Evolutionary conservation across 1,140 invertebrate species (phyloP), one percentile per base, ranked within the genome.

Genomic region (Drosophila nigrodunni): DNA sequence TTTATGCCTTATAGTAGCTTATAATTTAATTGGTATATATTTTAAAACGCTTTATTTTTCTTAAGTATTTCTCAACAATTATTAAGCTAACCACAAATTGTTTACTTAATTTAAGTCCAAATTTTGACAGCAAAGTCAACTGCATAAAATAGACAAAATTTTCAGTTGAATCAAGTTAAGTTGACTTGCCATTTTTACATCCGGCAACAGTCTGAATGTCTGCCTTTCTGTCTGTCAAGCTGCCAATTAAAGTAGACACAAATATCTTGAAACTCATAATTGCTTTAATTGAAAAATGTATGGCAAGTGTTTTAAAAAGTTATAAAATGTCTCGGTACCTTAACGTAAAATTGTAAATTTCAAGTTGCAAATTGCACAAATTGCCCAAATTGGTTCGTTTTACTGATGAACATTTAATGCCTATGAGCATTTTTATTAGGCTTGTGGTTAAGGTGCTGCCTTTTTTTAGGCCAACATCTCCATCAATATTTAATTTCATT

Each of bases 401-500:
- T 41, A 30, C 25, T 18, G 54, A n/a, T 66, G 58, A 37, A 71
- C 18, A 9, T 58, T 69, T 78, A 82, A 82, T 58, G 54, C 65
- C 66, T 60, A 77, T 71, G 57, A 66, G 69, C 58, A 80, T 74
- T 87, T 88, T 87, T 88, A 88, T 88, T 80, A 59, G 83, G 62
- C 80, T 57, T 87, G 83, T 66, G 83, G 83, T 83, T 55, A 65
- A 44, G 39, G 11, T 49, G 21, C 9, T 35, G 10, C 3, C 30
- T 37, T 82, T 77, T 77, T 74, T 82, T 69, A 30, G 64, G 72
- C 25, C 57, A 50, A 25, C 49, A 65, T 41, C 62, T 76, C 44
- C 80, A 83, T 87, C 77, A 89, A 87, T 87, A 87, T 89, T 87
- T 89, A 87, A 87, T 87, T 87, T 88, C 77, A 87, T 87, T 87